A percentile compares a stretch with the other conserved stretches of the same genome.
These are phyloP conservation scores for Aspidapion aeneum DNA, from an alignment of 2,888 invertebrate species.

Conservation along the genomic window DNA sequence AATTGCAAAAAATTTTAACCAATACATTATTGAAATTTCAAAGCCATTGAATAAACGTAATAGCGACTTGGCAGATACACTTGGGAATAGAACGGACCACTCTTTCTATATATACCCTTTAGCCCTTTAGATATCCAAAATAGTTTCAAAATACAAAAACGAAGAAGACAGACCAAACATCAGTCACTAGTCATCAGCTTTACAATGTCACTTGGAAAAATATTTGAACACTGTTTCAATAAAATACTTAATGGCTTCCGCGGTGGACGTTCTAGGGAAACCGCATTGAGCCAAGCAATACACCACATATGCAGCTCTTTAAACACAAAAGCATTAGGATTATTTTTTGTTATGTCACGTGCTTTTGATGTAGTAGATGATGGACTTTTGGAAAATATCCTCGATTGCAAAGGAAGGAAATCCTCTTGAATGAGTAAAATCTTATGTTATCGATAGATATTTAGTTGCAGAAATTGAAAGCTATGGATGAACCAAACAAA, in stretches of 20 bases:
- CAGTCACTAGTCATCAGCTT: background rate
- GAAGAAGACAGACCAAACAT: background rate
- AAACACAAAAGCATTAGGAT: background rate
- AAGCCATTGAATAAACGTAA: background rate
- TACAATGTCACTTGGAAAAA: background rate
- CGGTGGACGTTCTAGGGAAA: background rate
- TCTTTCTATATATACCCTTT: background rate
- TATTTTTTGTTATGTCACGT: background rate
- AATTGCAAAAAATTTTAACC: background rate
- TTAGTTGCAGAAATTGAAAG: background rate
- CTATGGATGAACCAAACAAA: background rate
- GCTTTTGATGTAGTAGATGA: background rate
- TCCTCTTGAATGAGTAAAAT: background rate
- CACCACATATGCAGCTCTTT: background rate
- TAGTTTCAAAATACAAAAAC: background rate
- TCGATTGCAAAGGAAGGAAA: background rate
- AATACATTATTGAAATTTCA: background rate
- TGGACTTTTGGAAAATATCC: background rate
- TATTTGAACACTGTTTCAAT: background rate
- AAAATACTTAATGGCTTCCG: background rate
- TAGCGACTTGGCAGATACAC: background rate
- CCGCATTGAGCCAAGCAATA: background rate
- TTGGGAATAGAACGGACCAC: background rate
- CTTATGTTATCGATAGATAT: background rate
- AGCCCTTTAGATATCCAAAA: background rate